Conservation (phyloP, 2,888 invertebrate species). For the Thereva unica region DNA sequence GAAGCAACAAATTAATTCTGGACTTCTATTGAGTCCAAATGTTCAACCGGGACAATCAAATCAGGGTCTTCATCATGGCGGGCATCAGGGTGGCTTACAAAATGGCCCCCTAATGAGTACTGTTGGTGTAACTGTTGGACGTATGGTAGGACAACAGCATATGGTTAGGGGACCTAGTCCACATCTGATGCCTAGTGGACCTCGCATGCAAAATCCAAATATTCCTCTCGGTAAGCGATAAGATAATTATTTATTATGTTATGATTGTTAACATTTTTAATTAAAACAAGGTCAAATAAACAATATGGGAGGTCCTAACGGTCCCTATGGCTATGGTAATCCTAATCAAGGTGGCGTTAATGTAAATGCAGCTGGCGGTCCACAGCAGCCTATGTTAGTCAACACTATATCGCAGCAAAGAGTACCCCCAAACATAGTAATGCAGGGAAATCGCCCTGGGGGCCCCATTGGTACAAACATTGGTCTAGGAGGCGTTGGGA, state of each 20-base stretch:
- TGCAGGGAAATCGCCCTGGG: conserved; percentile 57
- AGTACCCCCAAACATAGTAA: conserved; percentile 50
- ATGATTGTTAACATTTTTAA: background rate
- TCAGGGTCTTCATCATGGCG: conserved; percentile 54
- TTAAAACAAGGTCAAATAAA: conserved; percentile 53
- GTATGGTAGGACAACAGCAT: conserved; percentile 53
- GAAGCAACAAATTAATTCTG: conserved; percentile 71
- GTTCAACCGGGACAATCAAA: conserved; percentile 46
- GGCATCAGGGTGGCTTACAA: conserved; percentile 65
- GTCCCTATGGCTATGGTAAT: conserved; percentile 52
- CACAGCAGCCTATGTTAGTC: conserved; percentile 45
- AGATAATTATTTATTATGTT: background rate
- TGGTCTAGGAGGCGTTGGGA: conserved; percentile 58
- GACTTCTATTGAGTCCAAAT: conserved; percentile 41
- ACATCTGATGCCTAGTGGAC: conserved; percentile 59
- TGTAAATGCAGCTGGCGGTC: conserved; percentile 48
- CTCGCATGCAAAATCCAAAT: conserved; percentile 65
- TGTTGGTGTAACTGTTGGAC: conserved; percentile 48
- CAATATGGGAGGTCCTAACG: conserved; percentile 52
- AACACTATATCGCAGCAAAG: conserved; percentile 60
- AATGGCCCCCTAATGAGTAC: conserved; percentile 75
- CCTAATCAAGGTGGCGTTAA: conserved; percentile 47
- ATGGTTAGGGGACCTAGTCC: conserved; percentile 57
- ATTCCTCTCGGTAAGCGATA: conserved; percentile 48
- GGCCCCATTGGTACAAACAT: conserved; percentile 60